Conservation (phyloP, 2,797 vertebrate species). For the Manis crassicaudata region DNA sequence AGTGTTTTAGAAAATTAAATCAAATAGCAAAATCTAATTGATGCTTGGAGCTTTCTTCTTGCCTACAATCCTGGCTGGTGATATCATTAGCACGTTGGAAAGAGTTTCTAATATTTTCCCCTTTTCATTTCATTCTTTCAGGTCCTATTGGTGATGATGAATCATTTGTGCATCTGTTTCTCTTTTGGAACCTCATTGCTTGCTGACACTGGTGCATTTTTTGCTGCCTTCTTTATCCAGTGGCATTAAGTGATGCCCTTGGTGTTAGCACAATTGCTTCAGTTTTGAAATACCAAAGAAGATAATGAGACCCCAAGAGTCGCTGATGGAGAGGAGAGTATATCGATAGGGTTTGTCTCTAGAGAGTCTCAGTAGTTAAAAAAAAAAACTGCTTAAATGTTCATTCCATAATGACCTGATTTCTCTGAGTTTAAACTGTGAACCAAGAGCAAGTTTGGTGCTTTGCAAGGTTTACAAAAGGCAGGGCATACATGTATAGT, state of each 20-base stretch:
- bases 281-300: conserved; percentile 50
- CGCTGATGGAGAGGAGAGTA: neutral
- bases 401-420: conserved; percentile 16
- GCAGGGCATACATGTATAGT: neutral
- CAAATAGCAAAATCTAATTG: neutral
- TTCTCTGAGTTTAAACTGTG: neutral
- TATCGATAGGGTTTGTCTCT: neutral
- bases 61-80: neutral
- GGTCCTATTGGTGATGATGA: conserved; percentile 38
- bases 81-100: conserved; percentile 14
- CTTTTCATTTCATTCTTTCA: neutral
- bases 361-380: conserved; percentile 5
- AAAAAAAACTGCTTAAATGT: neutral
- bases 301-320: conserved; percentile 71
- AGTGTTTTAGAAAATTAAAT: neutral
- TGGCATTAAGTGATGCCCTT: conserved; percentile 24
- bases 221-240: neutral
- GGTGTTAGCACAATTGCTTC: conserved; percentile 30
- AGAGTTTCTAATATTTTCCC: neutral
- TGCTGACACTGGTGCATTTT: conserved; percentile 36
- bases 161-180: conserved; percentile 43
- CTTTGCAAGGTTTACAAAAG: neutral
- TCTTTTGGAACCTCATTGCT: neutral
- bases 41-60: neutral
- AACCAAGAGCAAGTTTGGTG: neutral